These are phyloP conservation scores for Chromobotia macracanthus DNA, from an alignment of 2,797 vertebrate genomes.

Conservation along the genomic window DNA sequence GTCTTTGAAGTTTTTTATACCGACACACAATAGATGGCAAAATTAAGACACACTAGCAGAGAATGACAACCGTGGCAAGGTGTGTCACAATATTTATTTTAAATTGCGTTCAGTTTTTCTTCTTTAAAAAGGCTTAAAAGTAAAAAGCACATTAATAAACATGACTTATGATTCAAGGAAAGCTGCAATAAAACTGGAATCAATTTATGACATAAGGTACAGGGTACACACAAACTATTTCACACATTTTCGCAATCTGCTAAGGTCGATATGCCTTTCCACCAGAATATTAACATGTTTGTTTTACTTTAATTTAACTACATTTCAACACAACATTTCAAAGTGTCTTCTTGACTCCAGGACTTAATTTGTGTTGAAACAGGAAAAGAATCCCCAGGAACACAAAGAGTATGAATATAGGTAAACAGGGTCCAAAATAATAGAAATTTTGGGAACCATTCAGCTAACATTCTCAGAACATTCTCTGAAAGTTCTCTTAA, in stretches of 20 bases:
- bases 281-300: conserved; percentile 37
- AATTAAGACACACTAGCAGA: conserved; percentile 58
- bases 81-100: conserved; percentile 70
- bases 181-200: conserved; percentile 32
- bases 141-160: conserved; percentile 67
- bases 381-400: no score
- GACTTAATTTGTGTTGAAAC: no score
- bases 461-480: no score
- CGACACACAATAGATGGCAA: conserved; percentile 57
- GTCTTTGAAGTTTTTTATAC: conserved; percentile 73
- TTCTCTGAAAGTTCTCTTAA: no score
- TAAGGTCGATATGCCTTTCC: conserved; percentile 57
- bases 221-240: conserved; percentile 67
- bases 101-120: conserved; percentile 68
- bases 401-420: no score
- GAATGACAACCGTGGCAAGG: conserved; percentile 59
- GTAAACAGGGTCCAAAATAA: no score
- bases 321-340: conserved; percentile 22
- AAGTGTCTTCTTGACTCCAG: no score
- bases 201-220: conserved; percentile 58
- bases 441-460: no score
- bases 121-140: conserved; percentile 57
- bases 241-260: conserved; percentile 51
- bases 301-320: conserved; percentile 39
- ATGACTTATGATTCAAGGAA: conserved; percentile 58